Percentiles rank a stretch among this genome's conserved stretches.
phyloP scores from a whole-genome alignment of 2,797 vertebrate genomes.

The Megaceryle alcyon region DNA sequence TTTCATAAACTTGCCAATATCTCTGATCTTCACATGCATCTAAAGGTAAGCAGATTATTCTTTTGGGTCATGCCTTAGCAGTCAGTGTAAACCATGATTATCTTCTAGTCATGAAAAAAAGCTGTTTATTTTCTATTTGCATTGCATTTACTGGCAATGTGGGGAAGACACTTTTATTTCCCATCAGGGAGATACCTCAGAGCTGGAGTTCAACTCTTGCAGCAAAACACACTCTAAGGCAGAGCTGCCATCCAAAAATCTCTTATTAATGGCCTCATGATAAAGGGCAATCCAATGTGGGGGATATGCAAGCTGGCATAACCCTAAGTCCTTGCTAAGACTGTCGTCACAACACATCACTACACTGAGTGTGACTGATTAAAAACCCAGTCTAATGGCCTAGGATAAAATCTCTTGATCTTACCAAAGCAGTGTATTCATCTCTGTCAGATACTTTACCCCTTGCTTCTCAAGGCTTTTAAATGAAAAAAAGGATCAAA shows the following conservation, averaged over 20 bases:
- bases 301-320: background rate
- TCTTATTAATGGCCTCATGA: background rate
- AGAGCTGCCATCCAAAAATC: background rate
- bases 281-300: background rate
- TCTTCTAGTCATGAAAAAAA: background rate
- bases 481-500: background rate
- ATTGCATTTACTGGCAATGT: background rate
- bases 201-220: background rate
- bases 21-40: background rate
- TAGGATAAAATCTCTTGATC: background rate
- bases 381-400: background rate
- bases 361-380: background rate
- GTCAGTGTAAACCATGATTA: background rate
- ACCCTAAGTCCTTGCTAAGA: background rate
- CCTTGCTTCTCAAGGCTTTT: slow-evolving; percentile 13
- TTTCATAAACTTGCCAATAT: background rate
- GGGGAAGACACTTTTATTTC: background rate
- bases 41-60: background rate
- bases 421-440: background rate
- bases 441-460: background rate
- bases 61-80: background rate
- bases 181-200: background rate
- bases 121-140: background rate
- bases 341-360: background rate
- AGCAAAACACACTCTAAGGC: background rate